These are phyloP conservation scores for Oryzias sinensis DNA, from an alignment of 2,797 vertebrate species.

Conservation along the genomic window DNA sequence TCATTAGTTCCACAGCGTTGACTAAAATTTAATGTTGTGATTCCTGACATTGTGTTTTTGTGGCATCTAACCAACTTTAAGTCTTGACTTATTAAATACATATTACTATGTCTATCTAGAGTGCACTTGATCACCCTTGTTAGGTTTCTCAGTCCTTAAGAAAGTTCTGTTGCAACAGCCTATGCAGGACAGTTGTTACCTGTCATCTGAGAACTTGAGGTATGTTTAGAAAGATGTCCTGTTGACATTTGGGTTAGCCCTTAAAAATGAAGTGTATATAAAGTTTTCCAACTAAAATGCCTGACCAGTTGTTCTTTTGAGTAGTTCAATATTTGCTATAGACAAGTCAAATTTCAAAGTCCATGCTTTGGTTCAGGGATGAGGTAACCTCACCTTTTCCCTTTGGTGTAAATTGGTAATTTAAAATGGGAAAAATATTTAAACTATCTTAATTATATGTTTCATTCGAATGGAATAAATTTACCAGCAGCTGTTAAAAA, in stretches of 20 bases:
- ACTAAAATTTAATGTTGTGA: too few relatives aligned
- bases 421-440: background rate
- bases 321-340: conserved; percentile 62
- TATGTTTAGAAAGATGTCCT: background rate
- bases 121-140: background rate
- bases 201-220: conserved; percentile 10
- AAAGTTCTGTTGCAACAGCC: conserved; percentile 5
- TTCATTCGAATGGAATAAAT: background rate
- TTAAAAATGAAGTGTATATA: conserved; percentile 25
- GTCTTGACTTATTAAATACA: background rate
- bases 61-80: background rate
- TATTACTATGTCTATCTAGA: background rate
- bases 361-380: conserved; percentile 13
- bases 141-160: background rate
- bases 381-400: too few relatives aligned
- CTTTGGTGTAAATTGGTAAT: too few relatives aligned
- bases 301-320: conserved; percentile 15
- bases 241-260: conserved; percentile 34
- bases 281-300: conserved; percentile 26
- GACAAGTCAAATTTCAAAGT: conserved; percentile 57
- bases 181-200: background rate
- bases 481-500: conserved; percentile 11
- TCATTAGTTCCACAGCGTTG: too few relatives aligned
- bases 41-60: background rate
- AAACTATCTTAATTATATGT: background rate